Evolutionary conservation across 30 jellyfish, hydroid and myxozoan species (phyloP).

Genomic region (Aurelia sp.): DNA sequence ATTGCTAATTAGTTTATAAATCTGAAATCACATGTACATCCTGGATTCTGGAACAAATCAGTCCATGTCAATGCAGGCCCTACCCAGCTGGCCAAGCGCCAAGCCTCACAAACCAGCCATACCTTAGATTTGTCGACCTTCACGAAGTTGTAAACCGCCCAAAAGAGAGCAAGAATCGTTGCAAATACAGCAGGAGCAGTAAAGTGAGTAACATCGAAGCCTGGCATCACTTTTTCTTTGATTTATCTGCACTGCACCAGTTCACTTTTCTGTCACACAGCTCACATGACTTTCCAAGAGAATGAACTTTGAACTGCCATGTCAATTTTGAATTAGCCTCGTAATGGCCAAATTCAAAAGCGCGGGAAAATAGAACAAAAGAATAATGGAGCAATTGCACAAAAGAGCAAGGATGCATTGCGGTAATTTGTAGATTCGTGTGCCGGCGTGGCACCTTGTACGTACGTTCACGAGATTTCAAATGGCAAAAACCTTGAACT

Average conservation of each 20-base stretch:
- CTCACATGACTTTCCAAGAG: constrained; percentile 40
- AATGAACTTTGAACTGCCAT: constrained; percentile 18
- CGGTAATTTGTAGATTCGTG: too few relatives aligned
- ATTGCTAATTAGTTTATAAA: too few relatives aligned
- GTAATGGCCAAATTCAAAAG: not conserved
- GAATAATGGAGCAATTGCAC: too few relatives aligned
- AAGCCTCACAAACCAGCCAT: not conserved
- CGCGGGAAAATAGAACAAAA: not conserved
- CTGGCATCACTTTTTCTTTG: constrained; percentile 12
- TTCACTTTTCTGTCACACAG: not conserved
- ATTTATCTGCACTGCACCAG: too few relatives aligned
- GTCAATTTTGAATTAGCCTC: constrained; percentile 11
- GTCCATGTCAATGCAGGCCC: too few relatives aligned
- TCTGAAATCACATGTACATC: too few relatives aligned
- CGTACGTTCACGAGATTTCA: too few relatives aligned
- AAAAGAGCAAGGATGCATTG: too few relatives aligned
- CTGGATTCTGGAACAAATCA: too few relatives aligned
- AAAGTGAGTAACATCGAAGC: constrained; percentile 3
- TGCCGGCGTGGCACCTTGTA: too few relatives aligned
- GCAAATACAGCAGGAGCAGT: constrained; percentile 51
- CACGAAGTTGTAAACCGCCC: constrained; percentile 29
- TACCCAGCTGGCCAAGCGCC: too few relatives aligned
- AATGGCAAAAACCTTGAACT: too few relatives aligned
- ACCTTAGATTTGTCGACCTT: constrained; percentile 44
- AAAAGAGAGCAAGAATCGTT: constrained; percentile 33